Base-by-base conservation (phyloP, 2,888 invertebrate genomes). In the Oegoconia quadripuncta region DNA sequence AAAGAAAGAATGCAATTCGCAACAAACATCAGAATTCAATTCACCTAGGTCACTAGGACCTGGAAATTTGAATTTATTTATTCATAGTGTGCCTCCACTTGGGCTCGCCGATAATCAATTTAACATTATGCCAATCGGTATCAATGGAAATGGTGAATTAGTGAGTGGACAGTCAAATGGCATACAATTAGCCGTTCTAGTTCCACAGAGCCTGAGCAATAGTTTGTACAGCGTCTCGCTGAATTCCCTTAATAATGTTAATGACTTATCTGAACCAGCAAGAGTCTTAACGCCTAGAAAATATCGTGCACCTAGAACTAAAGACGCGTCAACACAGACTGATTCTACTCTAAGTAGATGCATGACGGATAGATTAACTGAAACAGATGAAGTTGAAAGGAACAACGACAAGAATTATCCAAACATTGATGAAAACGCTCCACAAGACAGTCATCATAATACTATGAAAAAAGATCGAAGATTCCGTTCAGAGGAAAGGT, bases 311-410 rank as follows among this genome's bases (percentile, higher is more conserved):
- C 59, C 74, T 41, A 78, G 74, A 48, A 79, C 83, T 39, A 89
- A 90, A 58, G 92, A 93, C 58, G 92, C 88, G 35, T 88, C 89
- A 34, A 93, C 93, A n/a, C 93, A 93, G 76, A 93, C 93, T 1
- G 92, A 93, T 46, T 49, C 55, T 35, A 69, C 49, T 40, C 35
- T 68, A 25, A 59, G 63, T 44, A 74, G 68, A 58, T 51, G 58
- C 14, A 68, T 67, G 14, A 63, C 53, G 4, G 74, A 75, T 41
- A 81, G 69, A 65, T 68, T 62, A 49, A 68, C 64, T 56, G 80
- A 79, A 58, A 77, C 77, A 3, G 76, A 75, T 32, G 77, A 76
- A 27, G 48, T 64, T 9, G 74, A 76, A 50, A 75, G 74, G 57
- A 69, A 66, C 62, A 82, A 84, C 20, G 91, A 91, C 50, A 84